phyloP scores from a whole-genome alignment of 2,113 vertebrate genomes.

The Sturnira hondurensis region DNA sequence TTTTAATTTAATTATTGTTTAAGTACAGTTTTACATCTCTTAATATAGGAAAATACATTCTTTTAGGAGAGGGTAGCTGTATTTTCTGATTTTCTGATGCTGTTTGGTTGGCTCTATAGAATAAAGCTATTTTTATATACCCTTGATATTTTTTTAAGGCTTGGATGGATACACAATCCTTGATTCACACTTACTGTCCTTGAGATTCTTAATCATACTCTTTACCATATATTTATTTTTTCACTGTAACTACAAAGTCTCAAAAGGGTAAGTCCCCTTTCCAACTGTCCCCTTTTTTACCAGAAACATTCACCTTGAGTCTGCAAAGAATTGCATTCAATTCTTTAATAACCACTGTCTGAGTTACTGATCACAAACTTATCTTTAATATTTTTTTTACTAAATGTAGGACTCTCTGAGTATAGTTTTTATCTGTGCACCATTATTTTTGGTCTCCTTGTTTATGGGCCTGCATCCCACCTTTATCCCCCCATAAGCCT shows the following conservation, averaged over 20 bases:
- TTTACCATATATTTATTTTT: not conserved
- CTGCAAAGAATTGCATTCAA: not conserved
- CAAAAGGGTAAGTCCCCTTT: not conserved
- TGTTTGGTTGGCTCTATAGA: not conserved
- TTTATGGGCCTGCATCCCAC: not conserved
- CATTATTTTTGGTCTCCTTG: not conserved
- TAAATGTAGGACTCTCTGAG: not conserved
- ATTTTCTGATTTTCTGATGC: not conserved
- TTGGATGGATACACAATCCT: not conserved
- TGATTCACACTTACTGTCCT: not conserved
- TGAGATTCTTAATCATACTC: not conserved
- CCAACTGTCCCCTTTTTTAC: not conserved
- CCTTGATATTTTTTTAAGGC: not conserved
- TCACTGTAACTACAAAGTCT: not conserved
- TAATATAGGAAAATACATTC: not conserved
- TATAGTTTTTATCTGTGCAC: not conserved
- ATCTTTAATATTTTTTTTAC: not conserved
- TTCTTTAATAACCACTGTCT: not conserved
- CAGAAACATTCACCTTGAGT: not conserved
- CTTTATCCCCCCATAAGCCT: not conserved
- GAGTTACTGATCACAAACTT: not conserved
- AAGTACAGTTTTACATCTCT: too few relatives aligned
- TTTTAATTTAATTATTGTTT: too few relatives aligned
- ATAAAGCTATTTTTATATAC: not conserved
- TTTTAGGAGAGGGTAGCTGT: not conserved